A percentile compares a stretch with the other conserved stretches of the same genome.
These are phyloP conservation scores for Cotesia congregata DNA, from an alignment of 2,888 invertebrate genomes.

Conservation along the genomic window DNA sequence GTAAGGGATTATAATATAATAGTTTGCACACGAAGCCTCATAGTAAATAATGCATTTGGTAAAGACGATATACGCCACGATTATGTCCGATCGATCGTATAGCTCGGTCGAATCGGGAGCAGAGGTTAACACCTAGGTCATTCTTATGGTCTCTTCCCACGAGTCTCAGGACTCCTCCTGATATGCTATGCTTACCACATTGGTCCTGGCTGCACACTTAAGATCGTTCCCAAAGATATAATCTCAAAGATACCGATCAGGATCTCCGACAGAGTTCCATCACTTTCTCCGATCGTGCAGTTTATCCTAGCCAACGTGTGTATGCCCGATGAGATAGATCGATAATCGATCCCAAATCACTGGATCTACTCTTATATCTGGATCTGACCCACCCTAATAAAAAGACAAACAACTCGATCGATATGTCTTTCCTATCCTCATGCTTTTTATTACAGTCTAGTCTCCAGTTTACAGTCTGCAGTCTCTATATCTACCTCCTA, in stretches of 20 bases:
- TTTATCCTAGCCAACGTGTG: conserved; percentile 19
- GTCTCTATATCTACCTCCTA: neutral
- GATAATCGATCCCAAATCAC: conserved; percentile 34
- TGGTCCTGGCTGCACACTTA: conserved; percentile 38
- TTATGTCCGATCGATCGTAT: conserved; percentile 39
- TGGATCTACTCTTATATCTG: neutral
- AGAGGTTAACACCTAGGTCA: conserved; percentile 47
- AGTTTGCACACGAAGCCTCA: conserved; percentile 27
- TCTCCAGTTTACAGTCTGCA: no score
- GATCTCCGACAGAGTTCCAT: conserved; percentile 61
- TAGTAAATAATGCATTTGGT: conserved; percentile 32
- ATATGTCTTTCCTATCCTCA: neutral
- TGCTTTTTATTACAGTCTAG: neutral
- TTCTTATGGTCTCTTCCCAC: conserved; percentile 56
- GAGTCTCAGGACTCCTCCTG: conserved; percentile 45
- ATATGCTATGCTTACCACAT: conserved; percentile 18
- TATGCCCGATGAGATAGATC: conserved; percentile 30
- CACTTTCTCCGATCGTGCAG: conserved; percentile 60
- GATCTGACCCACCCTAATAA: neutral
- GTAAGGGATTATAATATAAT: conserved; percentile 25
- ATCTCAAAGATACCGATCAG: conserved; percentile 60
- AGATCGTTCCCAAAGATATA: conserved; percentile 61
- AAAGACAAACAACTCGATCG: neutral
- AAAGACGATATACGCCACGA: conserved; percentile 30
- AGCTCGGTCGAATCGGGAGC: conserved; percentile 41